Evolutionary conservation across 2,797 vertebrate genomes (phyloP).

Genomic region (Carcharodon carcharias): DNA sequence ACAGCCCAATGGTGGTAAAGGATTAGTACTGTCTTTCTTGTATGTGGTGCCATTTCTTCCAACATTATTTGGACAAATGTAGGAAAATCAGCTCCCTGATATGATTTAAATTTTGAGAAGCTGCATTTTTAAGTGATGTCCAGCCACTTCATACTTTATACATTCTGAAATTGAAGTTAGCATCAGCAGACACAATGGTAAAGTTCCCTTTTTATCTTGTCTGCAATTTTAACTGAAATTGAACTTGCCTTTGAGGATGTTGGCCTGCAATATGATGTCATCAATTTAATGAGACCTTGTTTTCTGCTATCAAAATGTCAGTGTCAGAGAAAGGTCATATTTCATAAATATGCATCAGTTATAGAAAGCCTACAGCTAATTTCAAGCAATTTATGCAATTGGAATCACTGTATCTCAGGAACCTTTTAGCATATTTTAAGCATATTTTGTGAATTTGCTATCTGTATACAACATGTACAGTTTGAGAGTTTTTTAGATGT

Average conservation of each 20-base stretch:
- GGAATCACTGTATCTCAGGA: not conserved
- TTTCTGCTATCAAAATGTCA: not conserved
- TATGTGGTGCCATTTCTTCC: not conserved
- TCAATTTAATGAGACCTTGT: constrained; percentile 15
- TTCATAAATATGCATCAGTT: constrained; percentile 16
- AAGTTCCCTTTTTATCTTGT: not conserved
- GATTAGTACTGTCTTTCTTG: not conserved
- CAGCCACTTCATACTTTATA: not conserved
- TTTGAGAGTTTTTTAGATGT: not conserved
- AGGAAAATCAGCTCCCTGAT: not conserved
- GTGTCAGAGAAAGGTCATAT: not conserved
- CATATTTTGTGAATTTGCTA: not conserved
- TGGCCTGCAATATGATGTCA: not conserved
- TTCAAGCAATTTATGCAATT: constrained; percentile 5
- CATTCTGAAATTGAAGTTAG: not conserved
- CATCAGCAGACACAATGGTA: not conserved
- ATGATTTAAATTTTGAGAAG: not conserved
- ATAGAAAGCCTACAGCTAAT: constrained; percentile 12
- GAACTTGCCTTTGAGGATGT: not conserved
- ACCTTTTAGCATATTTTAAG: not conserved
- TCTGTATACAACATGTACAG: not conserved
- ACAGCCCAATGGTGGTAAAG: not conserved
- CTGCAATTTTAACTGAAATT: not conserved
- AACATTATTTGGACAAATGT: not conserved
- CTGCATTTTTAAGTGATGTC: not conserved